phyloP scores from a whole-genome alignment of 2,797 vertebrate genomes.

The Hypotaenidia okinawae region DNA sequence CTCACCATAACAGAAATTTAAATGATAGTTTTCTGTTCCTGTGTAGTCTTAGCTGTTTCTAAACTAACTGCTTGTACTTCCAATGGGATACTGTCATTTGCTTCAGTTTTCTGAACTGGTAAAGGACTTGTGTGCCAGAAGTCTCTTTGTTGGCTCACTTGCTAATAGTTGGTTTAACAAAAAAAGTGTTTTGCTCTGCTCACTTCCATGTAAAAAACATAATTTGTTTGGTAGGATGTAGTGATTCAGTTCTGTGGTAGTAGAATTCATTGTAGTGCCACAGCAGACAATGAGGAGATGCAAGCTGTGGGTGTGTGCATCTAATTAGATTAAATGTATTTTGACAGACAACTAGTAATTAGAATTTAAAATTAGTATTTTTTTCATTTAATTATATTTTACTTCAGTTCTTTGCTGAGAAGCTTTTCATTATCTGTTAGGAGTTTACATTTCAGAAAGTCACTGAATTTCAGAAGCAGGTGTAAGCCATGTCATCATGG shows the following conservation, averaged over 20 bases:
- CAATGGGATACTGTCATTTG: not conserved
- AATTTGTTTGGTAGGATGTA: not conserved
- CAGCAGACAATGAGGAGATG: constrained; percentile 54
- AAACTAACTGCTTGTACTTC: not conserved
- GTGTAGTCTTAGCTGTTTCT: not conserved
- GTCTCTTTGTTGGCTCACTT: not conserved
- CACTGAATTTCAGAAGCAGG: not conserved
- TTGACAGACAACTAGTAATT: constrained; percentile 71
- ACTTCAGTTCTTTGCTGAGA: constrained; percentile 23
- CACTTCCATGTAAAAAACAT: not conserved
- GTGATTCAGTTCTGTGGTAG: constrained; percentile 5
- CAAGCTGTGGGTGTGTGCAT: constrained; percentile 24
- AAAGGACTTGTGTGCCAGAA: not conserved
- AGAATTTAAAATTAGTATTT: constrained; percentile 47
- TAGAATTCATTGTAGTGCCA: constrained; percentile 24
- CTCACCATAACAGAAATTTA: not conserved
- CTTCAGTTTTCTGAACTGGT: not conserved
- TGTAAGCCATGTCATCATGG: not conserved
- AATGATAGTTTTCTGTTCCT: not conserved
- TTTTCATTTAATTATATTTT: constrained; percentile 52
- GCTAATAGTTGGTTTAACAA: not conserved
- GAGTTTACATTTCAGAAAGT: not conserved
- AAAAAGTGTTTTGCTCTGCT: not conserved
- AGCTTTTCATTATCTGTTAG: constrained; percentile 41
- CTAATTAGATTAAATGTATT: constrained; percentile 67